Base-by-base conservation (phyloP, 2,797 vertebrate genomes). In the Rhadinocentrus ornatus region DNA sequence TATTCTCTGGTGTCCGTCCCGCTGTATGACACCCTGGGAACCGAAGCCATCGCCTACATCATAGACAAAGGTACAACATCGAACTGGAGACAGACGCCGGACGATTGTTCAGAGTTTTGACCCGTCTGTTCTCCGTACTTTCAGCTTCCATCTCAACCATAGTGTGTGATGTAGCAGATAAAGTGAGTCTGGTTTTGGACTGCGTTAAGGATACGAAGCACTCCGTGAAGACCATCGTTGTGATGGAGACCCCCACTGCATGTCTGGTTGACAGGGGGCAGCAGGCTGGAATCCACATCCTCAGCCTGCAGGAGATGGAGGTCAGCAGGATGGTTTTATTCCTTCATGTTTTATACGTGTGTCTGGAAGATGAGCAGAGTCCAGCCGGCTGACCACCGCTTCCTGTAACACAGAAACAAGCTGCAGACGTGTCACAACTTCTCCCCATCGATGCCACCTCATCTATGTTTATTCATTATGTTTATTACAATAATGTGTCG, bases 1-100 rank as follows among this genome's bases (percentile, higher is more conserved):
- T 99, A 95, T 62, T 97, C 97, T 13, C 93, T 99, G 93, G 97
- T 97, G 82, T 63, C 93, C 0, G 95, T 99, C 7, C 97, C 97
- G 0, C 94, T 99, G 20, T 99, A 99, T 0, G 97, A 99, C 75
- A 99, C 97, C 0, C 92, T 99, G 73, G 97, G 97, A 79, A 54
- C 86, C 2, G 96, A 98, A 41, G 96, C 97, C 32, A 97, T 99
- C 71, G 66, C 76, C 0, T 96, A 96, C 88, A 95, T 96, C 64
- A 81, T 99, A 72, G 95, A 97, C 82, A 96, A 93, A 97, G 96
- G 97, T 98, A 72, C 75, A 48, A 8, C 52, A 6, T 3, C 11
- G 2, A 29, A 1, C 6, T 16, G 16, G 7, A 56, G 13, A 24
- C 29, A 10, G 4, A 12, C 13, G 1, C 4, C 2, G 8, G 27